Conservation (phyloP, 2,888 invertebrate genomes). For the Dynastes maya region DNA sequence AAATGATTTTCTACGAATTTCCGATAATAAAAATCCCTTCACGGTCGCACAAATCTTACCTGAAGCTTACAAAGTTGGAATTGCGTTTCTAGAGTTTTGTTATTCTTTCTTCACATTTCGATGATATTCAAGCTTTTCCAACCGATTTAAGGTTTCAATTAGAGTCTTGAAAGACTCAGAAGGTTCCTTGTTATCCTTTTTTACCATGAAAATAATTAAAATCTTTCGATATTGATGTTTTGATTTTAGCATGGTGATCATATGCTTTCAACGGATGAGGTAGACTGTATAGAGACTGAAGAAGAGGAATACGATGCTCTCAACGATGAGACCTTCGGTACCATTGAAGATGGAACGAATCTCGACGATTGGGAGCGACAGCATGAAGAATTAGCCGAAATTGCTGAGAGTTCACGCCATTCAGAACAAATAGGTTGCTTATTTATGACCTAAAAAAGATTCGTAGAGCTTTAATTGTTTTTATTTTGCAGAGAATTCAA, state of each 20-base stretch:
- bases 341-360: slow-evolving; percentile 74
- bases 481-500: slow-evolving; percentile 62
- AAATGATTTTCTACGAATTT: background rate
- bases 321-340: slow-evolving; percentile 94
- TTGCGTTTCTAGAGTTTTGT: slow-evolving; percentile 13
- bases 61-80: background rate
- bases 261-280: slow-evolving; percentile 73
- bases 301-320: slow-evolving; percentile 93
- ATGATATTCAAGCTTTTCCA: background rate
- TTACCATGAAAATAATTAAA: too few relatives aligned
- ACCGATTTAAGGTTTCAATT: too few relatives aligned
- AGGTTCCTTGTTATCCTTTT: too few relatives aligned
- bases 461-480: background rate
- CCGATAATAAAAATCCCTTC: background rate
- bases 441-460: too few relatives aligned
- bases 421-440: slow-evolving; percentile 63
- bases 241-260: slow-evolving; percentile 65
- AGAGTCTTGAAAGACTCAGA: too few relatives aligned
- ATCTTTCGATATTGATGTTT: background rate
- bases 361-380: slow-evolving; percentile 82
- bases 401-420: slow-evolving; percentile 72
- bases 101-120: slow-evolving; percentile 16
- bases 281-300: slow-evolving; percentile 75
- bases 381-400: slow-evolving; percentile 79
- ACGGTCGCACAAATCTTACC: background rate